Base-by-base conservation (phyloP, 2,797 vertebrate genomes). In the Adelosebastes latens region DNA sequence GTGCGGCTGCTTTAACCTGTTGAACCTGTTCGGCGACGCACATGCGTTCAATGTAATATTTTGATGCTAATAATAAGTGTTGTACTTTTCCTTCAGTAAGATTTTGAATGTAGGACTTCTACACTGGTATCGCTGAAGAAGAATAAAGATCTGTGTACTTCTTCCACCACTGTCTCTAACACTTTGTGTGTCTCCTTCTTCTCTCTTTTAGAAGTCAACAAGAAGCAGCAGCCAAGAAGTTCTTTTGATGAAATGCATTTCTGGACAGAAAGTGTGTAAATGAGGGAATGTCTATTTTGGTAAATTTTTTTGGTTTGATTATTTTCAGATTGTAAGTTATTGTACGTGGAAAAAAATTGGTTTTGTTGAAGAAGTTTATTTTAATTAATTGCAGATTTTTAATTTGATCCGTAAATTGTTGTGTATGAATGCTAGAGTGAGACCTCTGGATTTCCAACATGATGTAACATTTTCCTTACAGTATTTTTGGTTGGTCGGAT, bases 181-280 rank as follows among this genome's bases (percentile, higher is more conserved):
- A 5, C 16, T 61, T 34, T 83, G 2, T 25, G 2, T 84, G 7
- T 70, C 12, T 77, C 85, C 72, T 77, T 80, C 6, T 63, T 74
- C 71, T 62, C 27, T 66, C 39, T 63, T 86, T 11, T 88, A 99
- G 99, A 95, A 98, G 95, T 96, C 98, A 99, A 89, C 98, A 99
- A 93, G 99, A 99, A 97, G 98, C 98, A 91, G 98, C 98, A 69
- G 98, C 99, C 63, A 99, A 99, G 95, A 99, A 99, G 91, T 99
- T 99, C 96, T 99, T 99, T 97, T 99, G 98, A 99, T 96, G 93
- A 94, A 84, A 73, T 87, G 16, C 79, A 79, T 88, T 89, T 92
- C 81, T 91, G 83, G 93, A 90, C 88, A 89, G 84, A 59, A 83
- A 80, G 61, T 77, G 69, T 96, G 94, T 95, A 94, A 94, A 95